Base-by-base conservation (phyloP, 2,888 invertebrate species). In the Eristalis tenax region DNA sequence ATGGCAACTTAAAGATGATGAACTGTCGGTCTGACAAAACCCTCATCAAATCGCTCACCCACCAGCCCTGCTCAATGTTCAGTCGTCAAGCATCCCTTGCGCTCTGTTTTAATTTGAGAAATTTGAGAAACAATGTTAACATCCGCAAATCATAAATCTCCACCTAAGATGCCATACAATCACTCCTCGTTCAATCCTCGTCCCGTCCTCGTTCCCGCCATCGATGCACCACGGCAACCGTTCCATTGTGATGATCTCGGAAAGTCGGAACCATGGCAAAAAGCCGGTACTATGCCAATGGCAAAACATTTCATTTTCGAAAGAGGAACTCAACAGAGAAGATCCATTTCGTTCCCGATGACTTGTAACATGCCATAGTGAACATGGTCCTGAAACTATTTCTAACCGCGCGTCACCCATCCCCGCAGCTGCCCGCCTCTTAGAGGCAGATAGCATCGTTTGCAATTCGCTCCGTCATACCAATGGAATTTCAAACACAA, bases 221-320 rank as follows among this genome's bases (percentile, higher is more conserved):
- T 56, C 61, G 26, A 35, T 71, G 59, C 43, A 32, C 73, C 18
- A 74, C 63, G 40, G 73, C 50, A 74, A 73, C 57, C 71, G 61
- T 26, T 26, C 59, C 59, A 61, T 78, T 56, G 65, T 65, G 28
- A 76, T 57, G 57, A 82, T 63, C 66, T 80, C 40, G 63, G 56
- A 0, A 10, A 32, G 32, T 32, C 32, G 32, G 32, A 63, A 70
- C 28, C 40, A 26, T 32, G 38, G 28, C 63, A 75, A 78, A 66
- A 70, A 66, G 65, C 73, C 78, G 78, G 43, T 70, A 65, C 64
- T 43, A 38, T 77, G 85, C 82, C 83, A 79, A 35, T 70, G 83
- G 86, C 83, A 69, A 86, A 86, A 83, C 70, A 86, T 86, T 83
- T 79, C 86, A 86, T 86, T 83, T 86, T 83, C 86, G 57, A 69